Base-by-base conservation (phyloP, 2,797 vertebrate species). In the Acipenser transmontanus region DNA sequence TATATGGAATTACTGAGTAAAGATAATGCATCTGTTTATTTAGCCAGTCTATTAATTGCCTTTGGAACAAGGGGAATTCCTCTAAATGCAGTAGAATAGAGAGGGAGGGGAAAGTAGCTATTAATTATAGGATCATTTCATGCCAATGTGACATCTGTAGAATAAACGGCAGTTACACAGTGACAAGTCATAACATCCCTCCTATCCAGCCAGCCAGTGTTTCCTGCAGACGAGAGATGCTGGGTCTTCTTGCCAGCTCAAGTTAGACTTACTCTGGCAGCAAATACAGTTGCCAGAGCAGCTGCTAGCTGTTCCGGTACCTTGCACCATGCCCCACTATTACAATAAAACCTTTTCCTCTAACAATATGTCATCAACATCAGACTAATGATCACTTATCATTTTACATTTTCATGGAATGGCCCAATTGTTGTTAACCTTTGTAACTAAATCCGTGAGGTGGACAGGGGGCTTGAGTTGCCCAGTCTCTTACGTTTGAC, bases 121-220 rank as follows among this genome's bases (percentile, higher is more conserved):
- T 82, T 84, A 73, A 88, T 90, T 88, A 87, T 74, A 69, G 72
- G 77, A 80, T 76, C 78, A 77, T 81, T 84, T 77, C 76, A 76
- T 81, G 80, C 79, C 82, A 86, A 72, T 51, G 70, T 74, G 73
- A 72, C 82, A 77, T 88, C 73, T 87, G 83, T 79, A 82, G 76
- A 84, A 82, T 77, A 76, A 73, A 73, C 78, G 82, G 83, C 81
- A 88, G 82, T 79, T 78, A 82, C 73, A 62, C 71, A 78, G 71
- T 73, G 77, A 71, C 74, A 74, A 81, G 80, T 75, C 79, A 80
- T 74, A 85, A 81, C 80, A 84, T 72, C 71, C 64, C 70, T 71
- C 76, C 74, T 62, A 54, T 64, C 50, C 64, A 61, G 66, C 5
- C 71, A 70, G 70, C 73, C 66, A 74, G 63, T 69, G 67, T 61